phyloP scores from a whole-genome alignment of 2,797 vertebrate genomes.

The Hozukius guyotensis region DNA sequence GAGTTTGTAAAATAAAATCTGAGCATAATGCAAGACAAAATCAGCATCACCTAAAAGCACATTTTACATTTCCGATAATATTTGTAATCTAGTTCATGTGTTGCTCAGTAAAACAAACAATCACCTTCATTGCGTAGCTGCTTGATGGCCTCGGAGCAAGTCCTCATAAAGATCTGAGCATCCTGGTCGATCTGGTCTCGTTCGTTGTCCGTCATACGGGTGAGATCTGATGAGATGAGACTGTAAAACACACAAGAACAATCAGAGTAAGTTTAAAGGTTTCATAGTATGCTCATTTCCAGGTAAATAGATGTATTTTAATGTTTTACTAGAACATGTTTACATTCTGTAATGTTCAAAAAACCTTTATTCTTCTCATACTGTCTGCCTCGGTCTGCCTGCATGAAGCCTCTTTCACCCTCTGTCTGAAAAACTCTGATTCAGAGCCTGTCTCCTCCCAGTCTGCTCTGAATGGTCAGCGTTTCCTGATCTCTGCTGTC shows the following conservation, averaged over 20 bases:
- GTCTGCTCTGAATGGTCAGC: no score
- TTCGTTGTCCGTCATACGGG: constrained; percentile 93
- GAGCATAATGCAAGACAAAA: background rate
- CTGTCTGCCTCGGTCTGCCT: no score
- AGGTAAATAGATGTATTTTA: no score
- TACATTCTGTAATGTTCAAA: accelerated
- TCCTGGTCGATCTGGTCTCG: constrained; percentile 98
- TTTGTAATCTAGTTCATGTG: background rate
- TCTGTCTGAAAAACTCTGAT: no score
- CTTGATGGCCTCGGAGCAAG: constrained; percentile 94
- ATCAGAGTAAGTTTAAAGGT: background rate
- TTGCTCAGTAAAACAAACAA: background rate
- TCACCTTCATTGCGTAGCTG: constrained; percentile 92
- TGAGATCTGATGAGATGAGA: constrained; percentile 89
- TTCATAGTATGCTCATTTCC: no score
- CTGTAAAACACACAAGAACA: constrained; percentile 70
- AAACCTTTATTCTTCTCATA: no score
- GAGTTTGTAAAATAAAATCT: background rate
- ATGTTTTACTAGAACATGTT: no score
- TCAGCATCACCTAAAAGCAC: background rate
- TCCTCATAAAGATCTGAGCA: constrained; percentile 96
- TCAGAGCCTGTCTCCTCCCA: accelerated
- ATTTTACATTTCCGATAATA: background rate
- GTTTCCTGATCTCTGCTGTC: no score
- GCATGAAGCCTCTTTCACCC: no score